Evolutionary conservation across 2,888 invertebrate species (phyloP).

Genomic region (Eurois occulta): DNA sequence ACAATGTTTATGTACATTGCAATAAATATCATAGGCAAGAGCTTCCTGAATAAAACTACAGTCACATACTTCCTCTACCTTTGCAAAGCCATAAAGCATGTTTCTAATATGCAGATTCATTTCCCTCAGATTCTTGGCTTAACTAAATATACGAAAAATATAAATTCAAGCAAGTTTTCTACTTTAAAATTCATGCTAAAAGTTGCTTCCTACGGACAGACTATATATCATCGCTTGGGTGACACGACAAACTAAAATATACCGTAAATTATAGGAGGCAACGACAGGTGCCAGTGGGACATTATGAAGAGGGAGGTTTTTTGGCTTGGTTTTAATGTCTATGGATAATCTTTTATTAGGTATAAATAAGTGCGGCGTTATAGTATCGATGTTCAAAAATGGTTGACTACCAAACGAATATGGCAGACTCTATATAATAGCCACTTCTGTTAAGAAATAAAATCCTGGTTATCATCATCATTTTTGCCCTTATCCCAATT

Average conservation of each 20-base stretch:
- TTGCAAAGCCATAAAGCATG: conserved; percentile 28
- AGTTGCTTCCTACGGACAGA: conserved; percentile 49
- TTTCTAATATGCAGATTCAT: conserved; percentile 49
- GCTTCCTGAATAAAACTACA: conserved; percentile 17
- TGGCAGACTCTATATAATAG: no score
- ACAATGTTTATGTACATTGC: background rate
- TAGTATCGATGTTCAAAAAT: background rate
- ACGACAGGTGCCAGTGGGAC: conserved; percentile 53
- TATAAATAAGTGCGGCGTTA: no score
- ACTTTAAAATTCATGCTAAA: conserved; percentile 65
- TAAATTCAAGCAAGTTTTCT: conserved; percentile 60
- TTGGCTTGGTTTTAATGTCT: conserved; percentile 12
- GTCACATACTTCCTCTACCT: conserved; percentile 13
- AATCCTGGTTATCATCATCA: no score
- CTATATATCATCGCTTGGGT: conserved; percentile 63
- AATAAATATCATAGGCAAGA: background rate
- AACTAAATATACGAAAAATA: conserved; percentile 54
- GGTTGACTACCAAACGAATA: background rate
- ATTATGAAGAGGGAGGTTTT: conserved; percentile 21
- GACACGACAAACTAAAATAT: conserved; percentile 61
- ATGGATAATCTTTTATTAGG: background rate
- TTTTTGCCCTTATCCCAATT: no score
- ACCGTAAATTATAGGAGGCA: conserved; percentile 57
- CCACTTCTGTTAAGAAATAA: no score
- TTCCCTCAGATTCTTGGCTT: conserved; percentile 55